phyloP scores from a whole-genome alignment of 2,113 vertebrate genomes.

The Myrmecobius fasciatus region DNA sequence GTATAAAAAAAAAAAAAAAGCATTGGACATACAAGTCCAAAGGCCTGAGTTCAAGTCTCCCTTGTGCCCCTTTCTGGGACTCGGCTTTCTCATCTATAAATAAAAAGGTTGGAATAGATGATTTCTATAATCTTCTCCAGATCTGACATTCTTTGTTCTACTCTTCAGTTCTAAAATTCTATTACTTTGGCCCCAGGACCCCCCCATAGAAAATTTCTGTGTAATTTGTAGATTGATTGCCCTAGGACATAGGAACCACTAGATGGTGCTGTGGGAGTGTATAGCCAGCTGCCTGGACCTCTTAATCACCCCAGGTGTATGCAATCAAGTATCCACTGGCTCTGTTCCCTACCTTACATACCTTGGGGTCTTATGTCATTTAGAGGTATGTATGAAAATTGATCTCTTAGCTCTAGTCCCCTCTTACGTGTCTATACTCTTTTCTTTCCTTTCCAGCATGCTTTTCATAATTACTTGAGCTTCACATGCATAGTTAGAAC shows the following conservation, averaged over 20 bases:
- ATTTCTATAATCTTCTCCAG: neutral
- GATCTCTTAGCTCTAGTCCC: neutral
- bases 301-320: neutral
- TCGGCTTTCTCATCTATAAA: neutral
- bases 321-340: neutral
- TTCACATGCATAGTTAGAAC: neutral
- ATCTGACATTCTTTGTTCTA: neutral
- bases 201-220: neutral
- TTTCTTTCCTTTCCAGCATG: neutral
- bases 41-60: neutral
- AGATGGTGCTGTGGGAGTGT: conserved; percentile 3
- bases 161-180: neutral
- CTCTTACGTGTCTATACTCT: neutral
- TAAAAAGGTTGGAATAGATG: neutral
- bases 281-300: neutral
- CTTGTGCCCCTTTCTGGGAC: neutral
- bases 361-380: neutral
- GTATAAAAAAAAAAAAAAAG: neutral
- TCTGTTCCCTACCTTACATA: neutral
- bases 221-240: neutral
- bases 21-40: neutral
- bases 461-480: neutral
- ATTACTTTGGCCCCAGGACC: neutral
- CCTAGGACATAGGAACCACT: neutral
- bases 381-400: neutral